A percentile compares a stretch with the other conserved stretches of the same genome.
Conservation (phyloP, 1,140 invertebrate genomes). For the Bombus balteatus region DNA sequence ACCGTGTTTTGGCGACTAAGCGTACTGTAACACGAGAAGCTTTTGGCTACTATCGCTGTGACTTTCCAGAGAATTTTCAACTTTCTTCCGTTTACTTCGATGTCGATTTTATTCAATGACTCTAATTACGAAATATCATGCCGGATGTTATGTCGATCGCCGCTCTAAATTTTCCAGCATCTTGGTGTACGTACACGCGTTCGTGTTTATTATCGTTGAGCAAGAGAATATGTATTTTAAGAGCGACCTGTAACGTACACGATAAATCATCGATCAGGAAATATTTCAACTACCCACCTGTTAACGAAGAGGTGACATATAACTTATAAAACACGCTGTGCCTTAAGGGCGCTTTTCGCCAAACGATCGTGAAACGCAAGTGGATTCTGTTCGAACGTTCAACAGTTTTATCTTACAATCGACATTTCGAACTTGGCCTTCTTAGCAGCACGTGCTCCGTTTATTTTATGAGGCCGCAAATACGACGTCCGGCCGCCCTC, state of each 20-base stretch:
- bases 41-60: slow-evolving; percentile 64
- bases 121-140: slow-evolving; percentile 23
- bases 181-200: not conserved
- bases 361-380: too few species aligned
- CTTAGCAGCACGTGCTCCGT: slow-evolving; percentile 64
- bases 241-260: not conserved
- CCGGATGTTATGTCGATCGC: slow-evolving; percentile 32
- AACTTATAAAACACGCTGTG: not conserved
- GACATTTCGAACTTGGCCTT: slow-evolving; percentile 68
- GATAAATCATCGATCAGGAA: not conserved
- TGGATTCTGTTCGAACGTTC: not conserved
- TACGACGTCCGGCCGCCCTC: slow-evolving; percentile 53
- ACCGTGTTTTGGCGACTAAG: slow-evolving; percentile 76
- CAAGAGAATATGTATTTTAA: not conserved
- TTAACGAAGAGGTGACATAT: not conserved
- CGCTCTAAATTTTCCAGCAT: not conserved
- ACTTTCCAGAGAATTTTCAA: slow-evolving; percentile 51
- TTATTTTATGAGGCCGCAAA: slow-evolving; percentile 69
- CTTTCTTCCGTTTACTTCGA: slow-evolving; percentile 52
- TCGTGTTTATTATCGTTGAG: slow-evolving; percentile 27
- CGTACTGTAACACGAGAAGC: slow-evolving; percentile 79
- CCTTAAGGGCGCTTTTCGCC: too few species aligned
- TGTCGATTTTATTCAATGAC: too few species aligned
- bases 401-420: slow-evolving; percentile 51
- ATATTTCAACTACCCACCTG: not conserved